Conservation (phyloP, 2,113 vertebrate genomes). For the Forbesichthys agassizii region DNA sequence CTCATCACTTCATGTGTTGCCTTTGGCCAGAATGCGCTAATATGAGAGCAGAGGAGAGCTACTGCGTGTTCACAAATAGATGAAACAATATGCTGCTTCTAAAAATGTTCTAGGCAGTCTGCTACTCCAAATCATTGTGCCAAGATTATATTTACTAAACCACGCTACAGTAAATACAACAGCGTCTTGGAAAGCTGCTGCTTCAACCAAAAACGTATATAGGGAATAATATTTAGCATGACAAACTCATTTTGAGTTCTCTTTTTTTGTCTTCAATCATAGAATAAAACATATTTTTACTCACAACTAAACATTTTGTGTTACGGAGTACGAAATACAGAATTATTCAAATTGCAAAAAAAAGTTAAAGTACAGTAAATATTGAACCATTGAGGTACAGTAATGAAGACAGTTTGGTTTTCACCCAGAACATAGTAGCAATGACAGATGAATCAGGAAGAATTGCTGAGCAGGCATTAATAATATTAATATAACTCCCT, state of each 20-base stretch:
- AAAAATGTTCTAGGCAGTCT: not conserved
- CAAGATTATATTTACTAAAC: conserved; percentile 17
- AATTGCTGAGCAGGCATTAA: conserved; percentile 5
- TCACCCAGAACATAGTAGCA: not conserved
- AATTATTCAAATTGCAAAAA: too few species aligned
- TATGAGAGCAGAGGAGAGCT: conserved; percentile 51
- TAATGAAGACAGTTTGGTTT: not conserved
- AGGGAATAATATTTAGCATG: not conserved
- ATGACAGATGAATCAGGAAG: not conserved
- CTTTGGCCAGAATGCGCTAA: conserved; percentile 61
- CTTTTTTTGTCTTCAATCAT: conserved; percentile 20
- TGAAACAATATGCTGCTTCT: conserved; percentile 12
- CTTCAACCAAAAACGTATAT: conserved; percentile 27
- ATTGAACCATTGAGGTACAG: not conserved
- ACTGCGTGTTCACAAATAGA: too few species aligned
- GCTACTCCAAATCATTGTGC: conserved; percentile 8
- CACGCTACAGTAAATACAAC: not conserved
- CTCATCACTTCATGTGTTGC: conserved; percentile 62
- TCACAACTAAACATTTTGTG: not conserved
- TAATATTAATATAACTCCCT: not conserved
- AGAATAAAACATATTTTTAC: not conserved
- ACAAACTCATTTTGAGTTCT: conserved; percentile 8
- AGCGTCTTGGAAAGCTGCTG: not conserved
- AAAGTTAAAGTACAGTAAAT: too few species aligned
- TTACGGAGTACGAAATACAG: too few species aligned